Evolutionary conservation across 1,140 invertebrate genomes (phyloP), one percentile per base, ranked within the genome.

Genomic region (Drosophila simulans): DNA sequence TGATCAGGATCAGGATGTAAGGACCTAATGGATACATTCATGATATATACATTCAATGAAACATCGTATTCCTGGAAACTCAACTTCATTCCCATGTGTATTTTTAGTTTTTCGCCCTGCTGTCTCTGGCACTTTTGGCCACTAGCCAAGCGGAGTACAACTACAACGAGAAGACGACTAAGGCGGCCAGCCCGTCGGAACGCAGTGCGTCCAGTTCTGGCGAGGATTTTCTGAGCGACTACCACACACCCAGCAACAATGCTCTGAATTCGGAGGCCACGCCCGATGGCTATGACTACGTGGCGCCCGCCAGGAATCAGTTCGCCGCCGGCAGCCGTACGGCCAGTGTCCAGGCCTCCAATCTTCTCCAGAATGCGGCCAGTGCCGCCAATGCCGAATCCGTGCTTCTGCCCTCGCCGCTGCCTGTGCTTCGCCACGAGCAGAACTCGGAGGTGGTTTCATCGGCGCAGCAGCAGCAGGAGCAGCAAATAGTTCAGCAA

Each of bases 221-320:
- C 5, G 83, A 89, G 27, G 76, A 83, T 15, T 83, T 80, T 25
- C 83, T 74, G n/a, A 89, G 20, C 10, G 65, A 79, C 43, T 88
- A 88, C 15, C 75, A 76, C 15, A 64, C 75, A 5, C 69, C 73
- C 3, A 71, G 65, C 15, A 77, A 69, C 27, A 81, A 78, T 35
- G 70, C 46, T 4, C 10, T 78, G 10, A 86, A 86, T 20, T 86
- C 83, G 1, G 37, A 86, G 64, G 69, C 80, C 5, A 88, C 76
- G 2, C 84, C 84, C 17, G 69, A 64, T 8, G 84, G 84, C 34
- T 88, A 88, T 11, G 84, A 88, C 51, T 88, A 88, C 25, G 31
- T 53, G 0, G 43, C 56, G 0, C 57, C 78, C 11, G 48, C 45
- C 7, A 27, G 57, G 4, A 60, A 52, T 5, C 48, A 68, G 20